Percentiles rank a stretch among this genome's conserved stretches.
phyloP scores from a whole-genome alignment of 2,888 invertebrate genomes.

The Melanchra persicariae region DNA sequence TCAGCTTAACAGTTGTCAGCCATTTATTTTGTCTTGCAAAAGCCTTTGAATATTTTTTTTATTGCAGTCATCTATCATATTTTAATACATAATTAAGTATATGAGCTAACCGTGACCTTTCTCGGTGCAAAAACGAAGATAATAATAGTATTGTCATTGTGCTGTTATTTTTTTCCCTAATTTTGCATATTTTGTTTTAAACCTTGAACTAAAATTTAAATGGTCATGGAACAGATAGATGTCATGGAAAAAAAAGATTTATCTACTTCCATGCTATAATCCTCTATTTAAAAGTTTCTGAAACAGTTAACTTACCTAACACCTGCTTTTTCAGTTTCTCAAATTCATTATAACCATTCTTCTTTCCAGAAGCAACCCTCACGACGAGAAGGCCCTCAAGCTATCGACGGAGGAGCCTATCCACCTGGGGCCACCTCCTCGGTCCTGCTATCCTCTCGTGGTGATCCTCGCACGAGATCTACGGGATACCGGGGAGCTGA shows the following conservation, averaged over 20 bases:
- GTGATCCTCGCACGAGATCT: slow-evolving; percentile 93
- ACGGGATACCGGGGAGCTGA: slow-evolving; percentile 90
- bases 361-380: slow-evolving; percentile 91
- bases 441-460: slow-evolving; percentile 94
- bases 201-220: slow-evolving; percentile 3
- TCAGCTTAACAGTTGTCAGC: neutral
- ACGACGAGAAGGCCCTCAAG: slow-evolving; percentile 92
- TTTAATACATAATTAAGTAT: neutral
- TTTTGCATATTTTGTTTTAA: slow-evolving; percentile 2
- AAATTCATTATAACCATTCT: neutral
- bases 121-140: neutral
- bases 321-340: neutral
- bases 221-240: neutral
- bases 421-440: slow-evolving; percentile 93
- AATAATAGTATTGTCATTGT: neutral
- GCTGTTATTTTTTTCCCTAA: neutral
- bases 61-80: neutral
- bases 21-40: slow-evolving; percentile 2
- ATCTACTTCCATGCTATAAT: too few species aligned
- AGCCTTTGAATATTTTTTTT: slow-evolving; percentile 9
- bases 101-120: neutral
- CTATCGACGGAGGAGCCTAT: slow-evolving; percentile 92
- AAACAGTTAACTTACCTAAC: too few species aligned
- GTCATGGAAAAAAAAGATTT: neutral
- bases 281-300: too few species aligned